A percentile compares a stretch with the other conserved stretches of the same genome.
phyloP scores from a whole-genome alignment of 2,888 invertebrate genomes.

The Parasteatoda lunata region DNA sequence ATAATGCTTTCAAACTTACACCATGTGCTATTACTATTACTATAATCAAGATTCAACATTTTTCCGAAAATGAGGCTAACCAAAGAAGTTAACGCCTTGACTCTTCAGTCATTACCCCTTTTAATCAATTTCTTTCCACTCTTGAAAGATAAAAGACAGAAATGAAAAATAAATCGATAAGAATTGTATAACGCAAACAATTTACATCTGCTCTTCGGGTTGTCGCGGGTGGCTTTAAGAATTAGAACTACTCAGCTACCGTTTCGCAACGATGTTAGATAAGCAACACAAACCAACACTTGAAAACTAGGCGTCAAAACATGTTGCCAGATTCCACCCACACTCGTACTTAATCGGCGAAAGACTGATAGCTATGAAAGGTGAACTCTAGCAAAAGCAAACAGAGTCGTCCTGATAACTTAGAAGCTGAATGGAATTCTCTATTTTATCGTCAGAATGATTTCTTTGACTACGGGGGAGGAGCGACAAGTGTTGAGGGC shows the following conservation, averaged over 20 bases:
- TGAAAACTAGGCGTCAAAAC: conserved; percentile 50
- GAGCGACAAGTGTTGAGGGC: conserved; percentile 29
- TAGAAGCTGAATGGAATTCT: conserved; percentile 37
- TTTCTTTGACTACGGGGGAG: conserved; percentile 26
- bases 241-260: conserved; percentile 39
- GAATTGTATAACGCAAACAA: too few species aligned
- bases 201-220: conserved; percentile 9
- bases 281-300: conserved; percentile 12
- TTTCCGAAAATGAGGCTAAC: neutral
- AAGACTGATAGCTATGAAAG: conserved; percentile 30
- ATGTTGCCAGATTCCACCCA: conserved; percentile 62
- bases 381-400: conserved; percentile 59
- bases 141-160: neutral
- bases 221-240: conserved; percentile 15
- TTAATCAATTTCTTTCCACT: neutral
- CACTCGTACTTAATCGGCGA: conserved; percentile 51
- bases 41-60: too few species aligned
- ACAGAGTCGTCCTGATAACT: conserved; percentile 46
- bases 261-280: conserved; percentile 44
- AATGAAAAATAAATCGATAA: neutral
- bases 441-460: conserved; percentile 50
- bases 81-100: neutral
- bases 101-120: neutral
- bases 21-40: too few species aligned
- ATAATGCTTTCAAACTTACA: too few species aligned